Percentiles rank a stretch among this genome's conserved stretches.
These are phyloP conservation scores for Sakesphorus luctuosus DNA, from an alignment of 2,113 vertebrate species.

Conservation along the genomic window DNA sequence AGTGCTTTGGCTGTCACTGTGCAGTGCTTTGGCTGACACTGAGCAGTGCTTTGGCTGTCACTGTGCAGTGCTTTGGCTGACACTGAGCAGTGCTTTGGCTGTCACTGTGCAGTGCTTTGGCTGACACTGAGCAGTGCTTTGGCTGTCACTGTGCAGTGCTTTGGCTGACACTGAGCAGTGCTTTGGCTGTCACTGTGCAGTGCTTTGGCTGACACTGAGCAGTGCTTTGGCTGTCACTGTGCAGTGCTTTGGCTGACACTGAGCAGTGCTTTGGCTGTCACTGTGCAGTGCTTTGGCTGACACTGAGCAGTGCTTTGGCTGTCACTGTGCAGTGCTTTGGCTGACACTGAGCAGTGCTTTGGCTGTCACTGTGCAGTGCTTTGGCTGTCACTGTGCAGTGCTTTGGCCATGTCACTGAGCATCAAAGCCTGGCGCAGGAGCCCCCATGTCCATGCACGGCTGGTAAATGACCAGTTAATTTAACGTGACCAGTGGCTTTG, in stretches of 20 bases:
- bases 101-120: not conserved
- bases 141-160: not conserved
- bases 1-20: not conserved
- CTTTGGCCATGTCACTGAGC: not conserved
- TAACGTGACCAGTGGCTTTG: not conserved
- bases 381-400: not conserved
- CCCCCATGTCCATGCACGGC: not conserved
- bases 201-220: not conserved
- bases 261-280: not conserved
- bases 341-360: not conserved
- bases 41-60: not conserved
- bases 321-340: not conserved
- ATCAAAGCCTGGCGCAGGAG: not conserved
- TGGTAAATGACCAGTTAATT: not conserved
- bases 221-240: not conserved
- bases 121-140: not conserved
- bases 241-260: not conserved
- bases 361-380: not conserved
- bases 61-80: not conserved
- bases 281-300: not conserved
- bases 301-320: not conserved
- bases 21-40: not conserved
- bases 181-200: not conserved
- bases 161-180: not conserved
- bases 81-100: not conserved